A percentile compares a stretch with the other conserved stretches of the same genome.
phyloP scores from a whole-genome alignment of 1,140 invertebrate genomes.

The Batillaria attramentaria region DNA sequence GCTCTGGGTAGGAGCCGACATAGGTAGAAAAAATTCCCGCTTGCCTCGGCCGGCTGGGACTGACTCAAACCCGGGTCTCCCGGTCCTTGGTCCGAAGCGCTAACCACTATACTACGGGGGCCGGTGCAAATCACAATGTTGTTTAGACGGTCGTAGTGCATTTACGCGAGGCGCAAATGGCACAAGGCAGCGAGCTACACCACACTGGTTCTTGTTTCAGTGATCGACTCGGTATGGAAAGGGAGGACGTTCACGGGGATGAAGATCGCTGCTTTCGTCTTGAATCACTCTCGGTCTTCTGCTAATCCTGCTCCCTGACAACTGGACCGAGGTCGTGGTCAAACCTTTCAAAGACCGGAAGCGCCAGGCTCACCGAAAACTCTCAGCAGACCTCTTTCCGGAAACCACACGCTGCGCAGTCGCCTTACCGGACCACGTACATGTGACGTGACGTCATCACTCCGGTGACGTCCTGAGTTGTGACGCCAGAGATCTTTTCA shows the following conservation, averaged over 20 bases:
- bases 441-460: conserved; percentile 6
- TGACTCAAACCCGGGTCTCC: no score
- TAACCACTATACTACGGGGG: no score
- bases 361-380: neutral
- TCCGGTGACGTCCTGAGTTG: neutral
- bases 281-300: conserved; percentile 77
- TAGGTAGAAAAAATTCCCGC: no score
- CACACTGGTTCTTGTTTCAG: conserved; percentile 73
- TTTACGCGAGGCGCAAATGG: no score
- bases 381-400: neutral
- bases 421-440: conserved; percentile 27
- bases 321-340: conserved; percentile 84
- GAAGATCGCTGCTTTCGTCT: conserved; percentile 92
- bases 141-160: no score
- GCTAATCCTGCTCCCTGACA: conserved; percentile 93
- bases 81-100: no score
- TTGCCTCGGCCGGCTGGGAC: neutral
- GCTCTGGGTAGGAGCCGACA: no score
- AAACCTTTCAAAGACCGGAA: conserved; percentile 24
- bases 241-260: conserved; percentile 90
- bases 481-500: neutral
- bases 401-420: conserved; percentile 26
- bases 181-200: conserved; percentile 2
- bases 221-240: conserved; percentile 88
- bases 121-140: no score